Base-by-base conservation (phyloP, 2,113 vertebrate species). In the Xiphophorus couchianus region DNA sequence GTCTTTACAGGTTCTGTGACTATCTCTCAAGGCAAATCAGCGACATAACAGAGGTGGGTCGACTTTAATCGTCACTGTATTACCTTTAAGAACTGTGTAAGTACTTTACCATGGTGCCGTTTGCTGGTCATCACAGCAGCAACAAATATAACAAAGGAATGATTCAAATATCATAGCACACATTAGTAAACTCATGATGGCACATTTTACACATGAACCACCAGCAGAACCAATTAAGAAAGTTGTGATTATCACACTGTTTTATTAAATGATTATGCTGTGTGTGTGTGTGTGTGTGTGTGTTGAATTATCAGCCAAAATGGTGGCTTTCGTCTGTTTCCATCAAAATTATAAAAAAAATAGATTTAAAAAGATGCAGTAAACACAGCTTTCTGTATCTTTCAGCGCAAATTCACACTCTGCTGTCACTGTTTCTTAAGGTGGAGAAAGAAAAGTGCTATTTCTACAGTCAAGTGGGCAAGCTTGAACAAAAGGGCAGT, bases 401-500 rank as follows among this genome's bases (percentile, higher is more conserved):
- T 42, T 62, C 37, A 11, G 48, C 67, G 80, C 37, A 81, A 76
- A 72, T 80, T 86, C 74, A 61, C 74, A 74, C 33, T 67, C 1
- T 13, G 69, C 66, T 69, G 67, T 14, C 10, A 69, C 71, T 35
- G 67, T 77, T 80, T 75, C 78, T 78, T 39, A 73, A 85, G 87
- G 84, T 82, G 77, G 67, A 2, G 42, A 2, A 71, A 78, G 73
- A 77, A 75, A 81, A 63, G 76, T 73, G 72, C 88, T 60, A 77
- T 69, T 85, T 84, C 74, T 66, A 39, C 48, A 76, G 75, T 90
- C 88, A 93, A 83, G 85, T 84, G 88, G 77, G 58, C 44, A 28
- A 62, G 15, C 10, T 66, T 80, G 84, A 91, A 93, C 92, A 93
- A 93, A 90, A 67, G 69, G 25, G 31, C 6, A 84, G 74, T 92